Conservation (phyloP, 1,140 invertebrate genomes). For the Drosophila quadrilineata region DNA sequence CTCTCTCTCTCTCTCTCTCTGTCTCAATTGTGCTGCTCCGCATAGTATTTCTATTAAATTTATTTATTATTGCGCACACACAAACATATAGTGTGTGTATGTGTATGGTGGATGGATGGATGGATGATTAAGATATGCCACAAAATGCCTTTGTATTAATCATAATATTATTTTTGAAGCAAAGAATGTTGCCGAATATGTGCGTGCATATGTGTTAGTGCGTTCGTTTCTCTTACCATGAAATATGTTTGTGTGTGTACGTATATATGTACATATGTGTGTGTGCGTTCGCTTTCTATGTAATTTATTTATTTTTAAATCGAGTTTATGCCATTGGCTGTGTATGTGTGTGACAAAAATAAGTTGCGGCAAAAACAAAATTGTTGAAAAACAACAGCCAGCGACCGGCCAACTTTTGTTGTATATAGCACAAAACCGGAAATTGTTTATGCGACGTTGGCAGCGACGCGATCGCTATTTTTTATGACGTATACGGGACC, state of each 20-base stretch:
- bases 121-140: constrained; percentile 30
- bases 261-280: constrained; percentile 1
- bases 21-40: constrained; percentile 28
- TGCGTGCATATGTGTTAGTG: constrained; percentile 22
- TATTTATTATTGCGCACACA: constrained; percentile 4
- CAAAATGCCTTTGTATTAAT: constrained; percentile 62
- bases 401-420: constrained; percentile 41
- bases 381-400: constrained; percentile 62
- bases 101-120: not conserved
- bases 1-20: constrained; percentile 49
- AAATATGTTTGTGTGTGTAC: constrained; percentile 39
- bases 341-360: constrained; percentile 55
- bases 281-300: constrained; percentile 55
- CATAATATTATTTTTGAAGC: constrained; percentile 69
- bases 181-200: constrained; percentile 57
- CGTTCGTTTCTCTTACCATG: too few relatives aligned
- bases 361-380: constrained; percentile 64
- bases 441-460: constrained; percentile 65
- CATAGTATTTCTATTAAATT: constrained; percentile 17
- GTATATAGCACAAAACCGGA: constrained; percentile 60
- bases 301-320: constrained; percentile 80
- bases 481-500: constrained; percentile 62
- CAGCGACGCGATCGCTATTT: constrained; percentile 53
- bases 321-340: constrained; percentile 37
- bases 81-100: not conserved